Conservation (phyloP, 2,888 invertebrate genomes). For the Choristoneura rosaceana region DNA sequence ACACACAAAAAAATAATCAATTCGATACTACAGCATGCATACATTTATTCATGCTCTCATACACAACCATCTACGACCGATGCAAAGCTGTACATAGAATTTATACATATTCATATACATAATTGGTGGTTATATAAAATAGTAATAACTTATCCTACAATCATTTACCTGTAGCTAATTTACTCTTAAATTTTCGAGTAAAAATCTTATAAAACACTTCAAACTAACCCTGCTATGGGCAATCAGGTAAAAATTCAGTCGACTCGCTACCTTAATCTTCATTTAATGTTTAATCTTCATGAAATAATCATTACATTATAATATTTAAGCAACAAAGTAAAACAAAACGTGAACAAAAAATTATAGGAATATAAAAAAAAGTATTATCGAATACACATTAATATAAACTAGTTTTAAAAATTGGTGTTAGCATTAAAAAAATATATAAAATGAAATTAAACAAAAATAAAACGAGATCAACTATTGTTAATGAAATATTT, state of each 20-base stretch:
- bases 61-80: constrained; percentile 17
- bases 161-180: not conserved
- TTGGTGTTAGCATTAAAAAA: not conserved
- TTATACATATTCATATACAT: constrained; percentile 23
- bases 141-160: not conserved
- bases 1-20: constrained; percentile 3
- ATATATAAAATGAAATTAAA: not conserved
- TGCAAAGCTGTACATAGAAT: constrained; percentile 33
- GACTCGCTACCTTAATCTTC: not conserved
- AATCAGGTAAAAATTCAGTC: not conserved
- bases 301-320: not conserved
- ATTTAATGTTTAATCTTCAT: not conserved
- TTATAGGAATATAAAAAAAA: not conserved
- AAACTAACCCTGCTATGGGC: not conserved
- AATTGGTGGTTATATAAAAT: not conserved
- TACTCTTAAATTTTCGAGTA: no score
- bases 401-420: not conserved
- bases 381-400: not conserved
- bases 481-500: no score
- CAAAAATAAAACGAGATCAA: not conserved
- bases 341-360: not conserved
- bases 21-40: constrained; percentile 31
- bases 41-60: constrained; percentile 30
- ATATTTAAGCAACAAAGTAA: not conserved
- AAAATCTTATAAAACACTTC: not conserved